Conservation (phyloP, 2,797 vertebrate species). For the Clamator glandarius region DNA sequence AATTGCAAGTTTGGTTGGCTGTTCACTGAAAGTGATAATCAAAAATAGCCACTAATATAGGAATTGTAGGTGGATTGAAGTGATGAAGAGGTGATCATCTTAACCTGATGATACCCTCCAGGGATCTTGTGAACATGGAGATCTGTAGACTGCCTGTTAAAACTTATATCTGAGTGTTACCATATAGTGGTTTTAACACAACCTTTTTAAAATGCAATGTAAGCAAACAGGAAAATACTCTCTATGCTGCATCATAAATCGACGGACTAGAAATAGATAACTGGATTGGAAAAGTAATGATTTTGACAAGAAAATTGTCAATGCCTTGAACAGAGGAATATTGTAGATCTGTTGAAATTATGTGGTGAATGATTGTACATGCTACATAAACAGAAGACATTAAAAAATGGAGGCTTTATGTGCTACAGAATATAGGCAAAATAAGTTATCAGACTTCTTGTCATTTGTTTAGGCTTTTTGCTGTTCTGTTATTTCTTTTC, state of each 20-base stretch:
- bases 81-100: background rate
- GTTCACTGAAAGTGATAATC: background rate
- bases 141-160: background rate
- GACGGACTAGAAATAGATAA: background rate
- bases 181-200: background rate
- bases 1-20: background rate
- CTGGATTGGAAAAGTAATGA: background rate
- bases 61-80: background rate
- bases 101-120: background rate
- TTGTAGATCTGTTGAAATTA: background rate
- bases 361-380: background rate
- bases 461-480: background rate
- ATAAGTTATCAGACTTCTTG: background rate
- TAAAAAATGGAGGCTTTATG: too few species aligned
- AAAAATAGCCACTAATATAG: background rate
- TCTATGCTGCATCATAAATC: background rate
- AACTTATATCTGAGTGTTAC: background rate
- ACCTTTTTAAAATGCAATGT: background rate
- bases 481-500: background rate
- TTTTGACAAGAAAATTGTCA: constrained; percentile 29
- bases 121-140: background rate
- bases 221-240: background rate
- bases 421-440: background rate
- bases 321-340: background rate
- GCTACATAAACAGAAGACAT: too few species aligned